Conservation (phyloP, 2,888 invertebrate species). For the Andrena praecox region DNA sequence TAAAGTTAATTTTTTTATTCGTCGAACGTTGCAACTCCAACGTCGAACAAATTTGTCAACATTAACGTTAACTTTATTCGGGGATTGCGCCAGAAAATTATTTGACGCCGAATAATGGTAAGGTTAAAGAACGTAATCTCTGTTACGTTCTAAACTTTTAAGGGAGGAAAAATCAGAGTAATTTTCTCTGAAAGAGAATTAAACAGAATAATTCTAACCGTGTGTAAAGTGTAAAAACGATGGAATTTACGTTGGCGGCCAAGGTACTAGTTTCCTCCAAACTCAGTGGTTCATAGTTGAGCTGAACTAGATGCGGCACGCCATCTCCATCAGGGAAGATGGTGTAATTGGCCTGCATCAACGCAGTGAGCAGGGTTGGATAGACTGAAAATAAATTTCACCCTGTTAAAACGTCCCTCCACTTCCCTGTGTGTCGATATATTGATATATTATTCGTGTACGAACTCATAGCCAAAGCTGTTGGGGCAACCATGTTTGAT, state of each 20-base stretch:
- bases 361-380: slow-evolving; percentile 32
- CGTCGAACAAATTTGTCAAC: too few relatives aligned
- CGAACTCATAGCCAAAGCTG: slow-evolving; percentile 38
- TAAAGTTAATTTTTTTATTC: too few relatives aligned
- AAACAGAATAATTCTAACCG: slow-evolving; percentile 43
- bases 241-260: background rate
- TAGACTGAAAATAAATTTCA: slow-evolving; percentile 53
- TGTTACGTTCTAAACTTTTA: too few relatives aligned
- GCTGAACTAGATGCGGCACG: slow-evolving; percentile 7
- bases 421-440: background rate
- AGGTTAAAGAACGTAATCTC: too few relatives aligned
- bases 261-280: background rate
- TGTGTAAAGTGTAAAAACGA: slow-evolving; percentile 59
- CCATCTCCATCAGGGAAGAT: slow-evolving; percentile 44
- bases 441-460: slow-evolving; percentile 12
- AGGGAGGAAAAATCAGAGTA: too few relatives aligned
- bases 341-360: slow-evolving; percentile 22
- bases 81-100: too few relatives aligned
- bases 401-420: background rate
- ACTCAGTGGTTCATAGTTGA: slow-evolving; percentile 1
- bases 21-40: too few relatives aligned
- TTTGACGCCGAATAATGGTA: too few relatives aligned
- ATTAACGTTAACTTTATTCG: too few relatives aligned
- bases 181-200: too few relatives aligned
- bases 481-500: slow-evolving; percentile 17